phyloP scores from a whole-genome alignment of 2,113 vertebrate species.

The Leiothrix lutea region DNA sequence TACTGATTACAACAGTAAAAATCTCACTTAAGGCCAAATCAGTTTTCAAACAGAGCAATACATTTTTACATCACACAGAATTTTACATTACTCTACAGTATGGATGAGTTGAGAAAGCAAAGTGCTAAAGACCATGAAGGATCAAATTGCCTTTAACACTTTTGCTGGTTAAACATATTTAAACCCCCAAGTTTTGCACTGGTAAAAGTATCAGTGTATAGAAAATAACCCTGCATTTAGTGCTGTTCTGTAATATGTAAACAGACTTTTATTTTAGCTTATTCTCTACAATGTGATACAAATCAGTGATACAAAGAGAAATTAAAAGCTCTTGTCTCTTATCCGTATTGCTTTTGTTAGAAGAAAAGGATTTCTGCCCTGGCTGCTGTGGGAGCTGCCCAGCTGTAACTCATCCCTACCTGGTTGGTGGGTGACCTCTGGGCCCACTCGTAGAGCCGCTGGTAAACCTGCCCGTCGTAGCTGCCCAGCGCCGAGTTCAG shows the following conservation, averaged over 20 bases:
- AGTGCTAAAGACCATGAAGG: neutral
- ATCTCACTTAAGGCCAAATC: conserved; percentile 3
- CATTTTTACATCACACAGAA: neutral
- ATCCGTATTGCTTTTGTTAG: neutral
- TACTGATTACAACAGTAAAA: neutral
- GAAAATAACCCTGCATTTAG: neutral
- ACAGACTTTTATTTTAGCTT: neutral
- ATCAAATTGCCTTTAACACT: neutral
- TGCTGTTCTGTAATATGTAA: neutral
- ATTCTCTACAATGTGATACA: neutral
- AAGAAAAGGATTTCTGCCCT: neutral
- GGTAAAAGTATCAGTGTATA: neutral
- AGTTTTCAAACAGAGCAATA: neutral
- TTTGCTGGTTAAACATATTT: neutral
- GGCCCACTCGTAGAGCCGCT: conserved; percentile 77
- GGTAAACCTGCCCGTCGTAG: conserved; percentile 74
- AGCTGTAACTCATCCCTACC: conserved; percentile 36
- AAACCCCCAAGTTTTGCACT: neutral
- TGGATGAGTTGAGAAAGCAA: neutral
- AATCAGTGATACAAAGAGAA: neutral
- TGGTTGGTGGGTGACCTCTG: conserved; percentile 74
- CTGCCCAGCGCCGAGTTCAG: conserved; percentile 76
- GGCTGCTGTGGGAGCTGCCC: neutral
- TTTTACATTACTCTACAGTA: neutral
- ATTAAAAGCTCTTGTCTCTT: neutral